Base-by-base conservation (phyloP, 2,888 invertebrate genomes). In the Eupelmus urozonus region DNA sequence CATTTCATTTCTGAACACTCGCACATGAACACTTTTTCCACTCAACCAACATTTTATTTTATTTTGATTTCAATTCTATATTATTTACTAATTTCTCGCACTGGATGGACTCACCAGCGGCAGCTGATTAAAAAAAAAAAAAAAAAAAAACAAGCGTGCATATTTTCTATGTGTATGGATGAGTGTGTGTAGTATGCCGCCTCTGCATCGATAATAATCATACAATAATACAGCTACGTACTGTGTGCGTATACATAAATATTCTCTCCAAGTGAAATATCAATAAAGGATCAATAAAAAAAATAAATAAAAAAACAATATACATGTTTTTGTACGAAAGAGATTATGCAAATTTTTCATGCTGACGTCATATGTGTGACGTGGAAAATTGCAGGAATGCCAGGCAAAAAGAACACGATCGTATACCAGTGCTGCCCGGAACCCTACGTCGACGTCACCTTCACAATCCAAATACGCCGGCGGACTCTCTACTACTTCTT, bases 401-500 rank as follows among this genome's bases (percentile, higher is more conserved):
- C 97, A 74, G 97, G 97, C 81, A 95, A 95, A 91, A 96, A 96
- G 92, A 97, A 97, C 90, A 95, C 95, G 84, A 95, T 96, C 90
- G 94, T 93, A 86, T 97, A 97, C 91, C 95, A 97, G 91, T 96
- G 98, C 93, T 96, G 98, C 91, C 94, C 98, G 87, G 95, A 96
- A 90, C 96, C 97, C 73, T 96, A 97, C 91, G 95, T 98, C 84
- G 97, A 98, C 90, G 95, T 99, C 81, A 98, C 98, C 51, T 99
- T 98, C 91, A 97, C 96, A 84, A 97, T 99, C 90, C 96, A 96
- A 92, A 97, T 99, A 88, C 94, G 98, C 85, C 93, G 99, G 89
- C 93, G 98, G 88, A 98, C 98, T 66, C 93, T 99, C 87, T 99
- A 98, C 93, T 99, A 99, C 92, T 98, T 98, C 92, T 98, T 99